phyloP scores from a whole-genome alignment of 1,140 invertebrate species.

The Panagrolaimus sp. region DNA sequence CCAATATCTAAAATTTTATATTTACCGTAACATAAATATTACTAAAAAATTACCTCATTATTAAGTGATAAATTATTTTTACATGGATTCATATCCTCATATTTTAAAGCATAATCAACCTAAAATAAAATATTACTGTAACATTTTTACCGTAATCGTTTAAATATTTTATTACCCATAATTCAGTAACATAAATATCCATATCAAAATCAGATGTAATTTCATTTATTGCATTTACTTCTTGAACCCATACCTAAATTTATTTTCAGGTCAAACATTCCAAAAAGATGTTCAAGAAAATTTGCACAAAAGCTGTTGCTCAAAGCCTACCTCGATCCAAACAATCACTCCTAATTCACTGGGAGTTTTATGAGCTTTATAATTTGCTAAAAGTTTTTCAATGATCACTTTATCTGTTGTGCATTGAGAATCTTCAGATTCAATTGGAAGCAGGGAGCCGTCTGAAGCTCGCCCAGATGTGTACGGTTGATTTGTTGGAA shows the following conservation, averaged over 20 bases:
- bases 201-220: constrained; percentile 51
- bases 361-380: constrained; percentile 45
- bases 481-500: too few relatives aligned
- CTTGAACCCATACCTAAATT: constrained; percentile 49
- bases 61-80: constrained; percentile 49
- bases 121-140: not conserved
- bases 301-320: not conserved
- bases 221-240: constrained; percentile 51
- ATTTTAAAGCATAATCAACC: constrained; percentile 40
- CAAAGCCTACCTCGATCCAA: constrained; percentile 41
- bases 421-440: constrained; percentile 24
- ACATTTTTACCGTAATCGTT: not conserved
- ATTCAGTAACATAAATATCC: constrained; percentile 50
- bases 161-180: constrained; percentile 29
- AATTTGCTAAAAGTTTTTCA: constrained; percentile 37
- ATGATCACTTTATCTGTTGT: constrained; percentile 48
- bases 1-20: constrained; percentile 26
- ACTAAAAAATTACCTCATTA: constrained; percentile 24
- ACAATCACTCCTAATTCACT: constrained; percentile 48
- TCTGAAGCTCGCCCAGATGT: not conserved
- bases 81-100: constrained; percentile 49
- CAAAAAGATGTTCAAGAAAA: not conserved
- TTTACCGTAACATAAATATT: too few relatives aligned
- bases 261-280: not conserved
- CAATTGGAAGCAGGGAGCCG: not conserved